Evolutionary conservation across 2,113 vertebrate genomes (phyloP).

Genomic region (Nycticebus coucang): DNA sequence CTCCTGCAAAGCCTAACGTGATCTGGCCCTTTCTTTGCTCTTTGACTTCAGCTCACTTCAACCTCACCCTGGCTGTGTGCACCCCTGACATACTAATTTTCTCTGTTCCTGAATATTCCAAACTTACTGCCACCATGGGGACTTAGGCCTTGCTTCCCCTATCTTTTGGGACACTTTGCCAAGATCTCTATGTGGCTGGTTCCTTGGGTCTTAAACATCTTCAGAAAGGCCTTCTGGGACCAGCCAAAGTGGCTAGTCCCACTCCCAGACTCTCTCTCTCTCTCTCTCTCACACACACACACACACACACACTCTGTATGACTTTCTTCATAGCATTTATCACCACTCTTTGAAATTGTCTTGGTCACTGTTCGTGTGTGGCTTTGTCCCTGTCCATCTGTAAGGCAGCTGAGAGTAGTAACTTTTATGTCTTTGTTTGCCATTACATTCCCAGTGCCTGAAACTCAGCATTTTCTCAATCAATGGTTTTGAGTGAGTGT

Average conservation of each 20-base stretch:
- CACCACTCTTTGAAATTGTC: neutral
- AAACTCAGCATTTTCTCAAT: neutral
- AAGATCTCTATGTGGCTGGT: neutral
- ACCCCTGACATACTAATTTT: neutral
- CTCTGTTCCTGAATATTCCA: neutral
- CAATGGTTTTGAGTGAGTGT: neutral
- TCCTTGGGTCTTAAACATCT: neutral
- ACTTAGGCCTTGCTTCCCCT: neutral
- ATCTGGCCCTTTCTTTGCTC: neutral
- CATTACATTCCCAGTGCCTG: neutral
- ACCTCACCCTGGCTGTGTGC: neutral
- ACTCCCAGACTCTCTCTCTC: neutral
- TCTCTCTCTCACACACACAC: too few species aligned
- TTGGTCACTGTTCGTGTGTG: neutral
- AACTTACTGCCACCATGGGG: neutral
- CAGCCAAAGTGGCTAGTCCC: neutral
- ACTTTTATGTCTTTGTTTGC: neutral
- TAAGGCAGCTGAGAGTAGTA: neutral
- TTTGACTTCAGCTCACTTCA: neutral
- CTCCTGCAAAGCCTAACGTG: neutral
- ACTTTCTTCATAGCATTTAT: neutral
- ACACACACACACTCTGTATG: too few species aligned
- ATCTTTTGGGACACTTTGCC: neutral
- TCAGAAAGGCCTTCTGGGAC: neutral
- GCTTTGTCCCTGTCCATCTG: neutral